Evolutionary conservation across 2,113 vertebrate genomes (phyloP), one percentile per base, ranked within the genome.

Genomic region (Anguilla japonica): DNA sequence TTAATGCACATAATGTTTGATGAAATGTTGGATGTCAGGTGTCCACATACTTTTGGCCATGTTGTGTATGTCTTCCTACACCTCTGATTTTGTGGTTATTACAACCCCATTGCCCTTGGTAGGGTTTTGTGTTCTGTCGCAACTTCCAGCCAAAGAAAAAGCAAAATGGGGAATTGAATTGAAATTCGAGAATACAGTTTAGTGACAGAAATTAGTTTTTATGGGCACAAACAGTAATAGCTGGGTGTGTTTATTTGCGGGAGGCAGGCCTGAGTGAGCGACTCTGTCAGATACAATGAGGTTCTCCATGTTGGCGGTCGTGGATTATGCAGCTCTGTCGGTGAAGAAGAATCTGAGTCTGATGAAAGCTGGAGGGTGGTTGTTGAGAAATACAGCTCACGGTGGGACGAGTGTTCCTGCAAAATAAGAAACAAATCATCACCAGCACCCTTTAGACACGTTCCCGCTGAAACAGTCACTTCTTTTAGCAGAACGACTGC

Each of bases 71-170:
- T 90, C 87, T 87, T 53, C 39, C 83, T 29, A 83, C 83, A 91
- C 90, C 87, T 26, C 84, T 80, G 88, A 85, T 87, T 87, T 86
- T 81, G 60, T 91, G 71, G n/a, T 8, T 29, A 5, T 83, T 83
- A 83, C 82, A 83, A 40, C n/a, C n/a, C 29, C n/a, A 57, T 83
- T 39, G 56, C 82, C 53, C 50, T 1, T 60, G 53, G 83, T 40
- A 14, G 50, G 20, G 53, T 16, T 57, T 57, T 81, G 63, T 82
- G 43, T 67, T 22, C 34, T 29, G 14, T 46, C 83, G 79, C 71
- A 26, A 60, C 22, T 26, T 75, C 83, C 13, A 34, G 40, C 41
- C 8, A 26, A n/a, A 16, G 41, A 75, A 84, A 43, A 78, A 46
- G 8, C 43, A 53, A 7, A 78, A 79, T 7, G 78, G 29, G 40